phyloP scores from a whole-genome alignment of 2,113 vertebrate species.

The Elanoides forficatus region DNA sequence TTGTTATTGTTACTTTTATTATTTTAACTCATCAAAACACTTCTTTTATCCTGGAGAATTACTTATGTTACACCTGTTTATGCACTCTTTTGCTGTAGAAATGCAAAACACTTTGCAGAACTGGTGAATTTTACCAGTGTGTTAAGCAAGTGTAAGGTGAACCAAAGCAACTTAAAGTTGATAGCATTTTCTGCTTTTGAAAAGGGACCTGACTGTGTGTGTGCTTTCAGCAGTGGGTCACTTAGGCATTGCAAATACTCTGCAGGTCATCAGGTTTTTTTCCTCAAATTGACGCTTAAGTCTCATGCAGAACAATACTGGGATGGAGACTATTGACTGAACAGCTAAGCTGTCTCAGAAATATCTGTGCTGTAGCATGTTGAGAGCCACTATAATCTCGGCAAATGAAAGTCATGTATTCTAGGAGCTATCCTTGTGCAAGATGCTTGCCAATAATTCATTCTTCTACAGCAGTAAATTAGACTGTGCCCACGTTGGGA shows the following conservation, averaged over 20 bases:
- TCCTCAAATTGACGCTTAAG: not conserved
- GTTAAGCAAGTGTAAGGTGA: not conserved
- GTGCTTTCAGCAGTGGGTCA: not conserved
- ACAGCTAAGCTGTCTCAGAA: not conserved
- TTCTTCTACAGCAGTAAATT: not conserved
- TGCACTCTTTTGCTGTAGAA: not conserved
- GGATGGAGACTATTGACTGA: not conserved
- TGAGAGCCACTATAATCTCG: not conserved
- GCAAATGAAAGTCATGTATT: not conserved
- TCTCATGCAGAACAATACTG: not conserved
- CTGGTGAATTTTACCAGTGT: not conserved
- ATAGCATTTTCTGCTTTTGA: not conserved
- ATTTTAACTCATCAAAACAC: not conserved
- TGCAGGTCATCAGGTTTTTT: not conserved
- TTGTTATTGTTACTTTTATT: not conserved
- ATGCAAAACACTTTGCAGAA: not conserved
- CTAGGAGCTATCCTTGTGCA: not conserved
- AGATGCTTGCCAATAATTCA: not conserved
- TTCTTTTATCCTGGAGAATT: not conserved
- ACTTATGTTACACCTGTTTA: not conserved
- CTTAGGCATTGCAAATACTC: not conserved
- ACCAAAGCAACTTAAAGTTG: not conserved
- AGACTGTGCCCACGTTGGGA: not conserved
- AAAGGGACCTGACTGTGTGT: not conserved
- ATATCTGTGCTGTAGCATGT: not conserved